Base-by-base conservation (phyloP, 2,888 invertebrate genomes). In the Stenurella melanura region DNA sequence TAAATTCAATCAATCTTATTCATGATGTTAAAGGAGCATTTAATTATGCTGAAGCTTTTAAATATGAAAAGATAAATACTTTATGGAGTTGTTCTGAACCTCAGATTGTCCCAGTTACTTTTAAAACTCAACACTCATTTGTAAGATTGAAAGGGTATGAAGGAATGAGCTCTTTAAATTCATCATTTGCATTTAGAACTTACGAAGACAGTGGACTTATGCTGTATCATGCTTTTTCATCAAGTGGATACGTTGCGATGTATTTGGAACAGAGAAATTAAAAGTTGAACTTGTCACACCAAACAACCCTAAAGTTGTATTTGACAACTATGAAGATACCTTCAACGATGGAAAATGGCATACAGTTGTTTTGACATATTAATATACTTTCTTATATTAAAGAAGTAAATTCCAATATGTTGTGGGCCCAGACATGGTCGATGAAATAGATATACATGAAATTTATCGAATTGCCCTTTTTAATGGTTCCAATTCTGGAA, bases 291-390 rank as follows among this genome's bases (percentile, higher is more conserved):
- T 97, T 2, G 91, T 92, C 76, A 92, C 94, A 0, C 92, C 92
- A 5, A 93, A 93, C 2, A 93, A 92, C 71, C 95, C 96, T 0
- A 91, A 91, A 80, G 93, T 95, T 5, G 92, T 93, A 76, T 90
- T 97, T 77, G 96, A 97, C 87, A 96, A 97, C 88, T 97, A 95
- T 85, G 94, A 95, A 42, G 95, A 95, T 71, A 90, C 90, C 80
- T 96, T 95, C 89, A 98, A 98, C 88, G 98, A 98, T 87, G 98
- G 98, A 0, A 93, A 95, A 84, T 99, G 98, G 98, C 98, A 98
- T 90, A 91, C 93, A 0, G 93, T 97, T 19, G 91, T 95, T 77
- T 90, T 98, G 50, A 95, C 94, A 42, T 89, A n/a, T n/a, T n/a
- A n/a, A n/a, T n/a, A n/a, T n/a, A n/a, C n/a, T n/a, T n/a, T n/a